These are phyloP conservation scores for Acleris holmiana DNA, from an alignment of 2,888 invertebrate genomes.

Conservation along the genomic window DNA sequence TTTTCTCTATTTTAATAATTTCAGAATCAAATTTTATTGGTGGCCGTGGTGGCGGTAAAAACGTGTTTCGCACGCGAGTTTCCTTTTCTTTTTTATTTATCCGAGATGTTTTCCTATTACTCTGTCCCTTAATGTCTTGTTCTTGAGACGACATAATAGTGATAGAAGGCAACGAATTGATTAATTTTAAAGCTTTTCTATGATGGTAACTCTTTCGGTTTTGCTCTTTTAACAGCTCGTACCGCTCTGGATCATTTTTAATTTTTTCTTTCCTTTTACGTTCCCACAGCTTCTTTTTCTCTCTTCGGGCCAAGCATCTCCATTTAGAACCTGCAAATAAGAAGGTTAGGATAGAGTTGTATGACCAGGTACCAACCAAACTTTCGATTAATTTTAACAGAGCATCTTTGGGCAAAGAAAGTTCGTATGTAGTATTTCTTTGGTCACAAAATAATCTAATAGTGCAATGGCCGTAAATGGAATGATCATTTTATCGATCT, in stretches of 20 bases:
- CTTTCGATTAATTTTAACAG: too few species aligned
- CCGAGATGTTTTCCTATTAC: background rate
- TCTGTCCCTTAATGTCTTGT: slow-evolving; percentile 1
- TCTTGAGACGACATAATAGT: background rate
- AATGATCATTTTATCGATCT: too few species aligned
- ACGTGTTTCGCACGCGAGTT: background rate
- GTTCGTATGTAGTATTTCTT: too few species aligned
- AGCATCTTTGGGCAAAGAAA: too few species aligned
- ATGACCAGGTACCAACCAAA: too few species aligned
- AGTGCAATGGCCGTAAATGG: too few species aligned
- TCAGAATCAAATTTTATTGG: too few species aligned
- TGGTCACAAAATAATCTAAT: too few species aligned
- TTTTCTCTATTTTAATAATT: too few species aligned
- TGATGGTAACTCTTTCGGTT: background rate
- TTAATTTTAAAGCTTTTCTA: slow-evolving; percentile 4
- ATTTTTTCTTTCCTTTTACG: slow-evolving; percentile 10
- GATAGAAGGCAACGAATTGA: slow-evolving; percentile 1
- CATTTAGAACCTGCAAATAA: slow-evolving; percentile 11
- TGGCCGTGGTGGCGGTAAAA: too few species aligned
- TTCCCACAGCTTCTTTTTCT: slow-evolving; percentile 1
- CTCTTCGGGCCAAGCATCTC: background rate
- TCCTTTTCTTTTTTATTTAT: background rate
- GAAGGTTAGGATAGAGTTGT: too few species aligned
- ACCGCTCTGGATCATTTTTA: slow-evolving; percentile 1
- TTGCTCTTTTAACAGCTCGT: background rate